Evolutionary conservation across 1,140 invertebrate genomes (phyloP), one percentile per base, ranked within the genome.

Genomic region (Leptoteleia sp.): DNA sequence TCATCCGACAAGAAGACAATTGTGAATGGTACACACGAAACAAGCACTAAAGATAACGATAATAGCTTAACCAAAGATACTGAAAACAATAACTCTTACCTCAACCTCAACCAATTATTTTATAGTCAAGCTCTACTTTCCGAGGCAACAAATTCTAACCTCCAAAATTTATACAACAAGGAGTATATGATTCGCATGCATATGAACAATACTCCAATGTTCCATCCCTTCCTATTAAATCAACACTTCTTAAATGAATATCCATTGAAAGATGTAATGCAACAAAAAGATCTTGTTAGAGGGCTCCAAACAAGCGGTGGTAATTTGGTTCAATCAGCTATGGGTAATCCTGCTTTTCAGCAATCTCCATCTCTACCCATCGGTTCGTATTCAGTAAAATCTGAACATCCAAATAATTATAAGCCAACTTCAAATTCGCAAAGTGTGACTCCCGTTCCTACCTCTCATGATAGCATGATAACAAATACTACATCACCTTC

Each of bases 301-400:
- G 91, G 93, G 0, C 84, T 94, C 8, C 93, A 93, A 64, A 93
- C 92, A 6, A 93, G 93, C 4, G 93, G 94, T 2, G 91, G 92
- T 1, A 89, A 92, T 15, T 88, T 94, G 0, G 90, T 91, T 1
- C 93, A 94, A 13, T 91, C 90, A 1, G 54, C 87, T 7, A 62
- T 87, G 48, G 80, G 76, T 16, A 79, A 64, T 76, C 79, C 1
- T 81, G 83, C 8, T 76, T 86, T 45, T 25, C 80, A 4, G 45
- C 82, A 0, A 31, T 76, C 5, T 61, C 70, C 4, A 80, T 80
- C 81, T 85, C 5, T 11, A 17, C 62, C 65, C 0, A 55, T 76
- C 8, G 55, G 43, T n/a, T 22, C 67, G 5, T 29, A 73, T 0
- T 15, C 64, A 4, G 33, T 71, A 1, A 70, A 70, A 40, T 0